These are phyloP conservation scores for Pheosia tremula DNA, from an alignment of 2,888 invertebrate genomes.

Conservation along the genomic window DNA sequence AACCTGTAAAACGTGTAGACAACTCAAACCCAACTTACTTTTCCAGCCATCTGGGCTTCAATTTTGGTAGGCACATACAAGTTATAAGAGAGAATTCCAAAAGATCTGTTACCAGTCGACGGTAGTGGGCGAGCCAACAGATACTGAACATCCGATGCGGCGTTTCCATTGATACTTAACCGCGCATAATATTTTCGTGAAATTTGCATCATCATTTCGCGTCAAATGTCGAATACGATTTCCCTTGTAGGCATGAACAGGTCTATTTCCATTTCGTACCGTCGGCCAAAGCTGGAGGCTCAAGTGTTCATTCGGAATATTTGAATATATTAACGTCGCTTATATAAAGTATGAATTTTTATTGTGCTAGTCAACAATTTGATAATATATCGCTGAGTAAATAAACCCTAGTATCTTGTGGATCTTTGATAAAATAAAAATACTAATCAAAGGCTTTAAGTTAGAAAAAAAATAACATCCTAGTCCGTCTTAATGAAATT, in stretches of 20 bases:
- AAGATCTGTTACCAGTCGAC: slow-evolving; percentile 19
- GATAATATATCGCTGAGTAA: not conserved
- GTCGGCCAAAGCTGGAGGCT: slow-evolving; percentile 68
- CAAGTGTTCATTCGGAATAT: slow-evolving; percentile 77
- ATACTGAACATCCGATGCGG: slow-evolving; percentile 43
- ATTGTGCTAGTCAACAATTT: slow-evolving; percentile 2
- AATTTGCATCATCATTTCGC: slow-evolving; percentile 71
- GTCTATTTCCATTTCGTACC: slow-evolving; percentile 78
- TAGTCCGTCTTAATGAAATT: too few species aligned
- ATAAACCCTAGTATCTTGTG: too few species aligned
- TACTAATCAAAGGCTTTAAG: too few species aligned
- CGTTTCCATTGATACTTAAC: slow-evolving; percentile 61
- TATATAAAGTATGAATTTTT: slow-evolving; percentile 41
- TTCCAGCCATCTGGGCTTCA: too few species aligned
- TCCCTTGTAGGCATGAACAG: slow-evolving; percentile 69
- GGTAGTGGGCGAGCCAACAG: slow-evolving; percentile 26
- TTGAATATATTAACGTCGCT: slow-evolving; percentile 75
- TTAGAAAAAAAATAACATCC: too few species aligned
- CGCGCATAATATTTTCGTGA: slow-evolving; percentile 58
- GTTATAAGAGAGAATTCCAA: not conserved
- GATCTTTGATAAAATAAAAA: too few species aligned
- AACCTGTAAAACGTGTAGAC: too few species aligned
- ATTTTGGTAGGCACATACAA: not conserved
- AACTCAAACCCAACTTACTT: too few species aligned
- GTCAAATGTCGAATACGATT: slow-evolving; percentile 74